phyloP scores from a whole-genome alignment of 2,888 invertebrate species.

The Dasypolia templi region DNA sequence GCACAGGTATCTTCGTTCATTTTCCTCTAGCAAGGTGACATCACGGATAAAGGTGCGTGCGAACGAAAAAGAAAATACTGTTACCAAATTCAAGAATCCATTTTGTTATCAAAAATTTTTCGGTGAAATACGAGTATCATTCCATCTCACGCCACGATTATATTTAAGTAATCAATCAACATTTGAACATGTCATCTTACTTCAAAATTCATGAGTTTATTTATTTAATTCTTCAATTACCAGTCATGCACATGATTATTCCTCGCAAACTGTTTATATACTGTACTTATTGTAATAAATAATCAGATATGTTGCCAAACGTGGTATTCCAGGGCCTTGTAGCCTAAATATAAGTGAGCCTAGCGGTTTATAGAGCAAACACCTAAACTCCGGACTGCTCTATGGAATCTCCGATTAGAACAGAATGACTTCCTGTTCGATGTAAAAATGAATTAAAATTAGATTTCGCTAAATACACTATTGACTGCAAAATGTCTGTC shows the following conservation, averaged over 20 bases:
- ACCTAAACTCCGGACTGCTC: no score
- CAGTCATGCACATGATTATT: background rate
- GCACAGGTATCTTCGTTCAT: constrained; percentile 21
- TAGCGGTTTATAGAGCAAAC: background rate
- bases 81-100: constrained; percentile 10
- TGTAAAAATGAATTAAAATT: background rate
- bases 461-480: background rate
- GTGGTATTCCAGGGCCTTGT: background rate
- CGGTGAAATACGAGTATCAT: background rate
- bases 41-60: background rate
- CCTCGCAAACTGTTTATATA: background rate
- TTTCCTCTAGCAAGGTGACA: constrained; percentile 30
- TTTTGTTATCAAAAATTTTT: background rate
- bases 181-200: background rate
- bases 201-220: background rate
- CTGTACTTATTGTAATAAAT: no score
- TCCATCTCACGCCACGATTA: background rate
- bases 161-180: background rate
- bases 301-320: background rate
- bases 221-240: constrained; percentile 1
- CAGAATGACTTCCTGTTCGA: background rate
- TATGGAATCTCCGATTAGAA: background rate
- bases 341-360: background rate
- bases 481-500: no score
- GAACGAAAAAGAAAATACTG: constrained; percentile 1